phyloP scores from a whole-genome alignment of 2,797 vertebrate genomes.

The Sebastiscus tertius region DNA sequence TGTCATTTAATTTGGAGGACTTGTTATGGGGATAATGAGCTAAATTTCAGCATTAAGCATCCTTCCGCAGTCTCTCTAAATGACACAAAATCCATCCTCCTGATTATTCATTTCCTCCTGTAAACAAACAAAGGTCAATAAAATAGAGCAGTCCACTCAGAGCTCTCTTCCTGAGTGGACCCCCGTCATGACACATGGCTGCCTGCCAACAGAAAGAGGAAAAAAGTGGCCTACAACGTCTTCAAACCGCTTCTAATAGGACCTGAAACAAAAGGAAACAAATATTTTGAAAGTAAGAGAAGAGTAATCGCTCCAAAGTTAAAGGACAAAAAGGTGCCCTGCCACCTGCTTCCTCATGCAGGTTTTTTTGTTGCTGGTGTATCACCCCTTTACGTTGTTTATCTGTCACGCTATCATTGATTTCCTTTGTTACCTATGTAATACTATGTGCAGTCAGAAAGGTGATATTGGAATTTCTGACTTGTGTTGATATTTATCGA shows the following conservation, averaged over 20 bases:
- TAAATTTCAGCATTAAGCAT: background rate
- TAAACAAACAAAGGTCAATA: conserved; percentile 56
- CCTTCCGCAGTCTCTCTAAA: background rate
- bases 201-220: conserved; percentile 13
- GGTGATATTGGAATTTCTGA: conserved; percentile 66
- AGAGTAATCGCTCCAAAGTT: conserved; percentile 1
- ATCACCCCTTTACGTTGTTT: conserved; percentile 32
- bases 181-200: conserved; percentile 10
- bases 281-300: conserved; percentile 10
- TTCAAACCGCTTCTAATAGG: conserved; percentile 9
- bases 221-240: background rate
- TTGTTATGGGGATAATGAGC: conserved; percentile 5
- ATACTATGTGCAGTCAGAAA: conserved; percentile 37
- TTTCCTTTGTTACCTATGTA: conserved; percentile 40
- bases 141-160: conserved; percentile 23
- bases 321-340: conserved; percentile 27
- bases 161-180: conserved; percentile 18
- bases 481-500: conserved; percentile 64
- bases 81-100: conserved; percentile 32
- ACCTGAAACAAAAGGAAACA: background rate
- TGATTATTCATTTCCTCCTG: conserved; percentile 44
- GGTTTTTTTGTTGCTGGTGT: background rate
- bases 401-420: conserved; percentile 44
- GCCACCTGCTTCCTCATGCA: background rate
- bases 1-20: background rate